Percentiles rank a stretch among this genome's conserved stretches.
Conservation (phyloP, 1,140 invertebrate species). For the Phymastichus coffea region DNA sequence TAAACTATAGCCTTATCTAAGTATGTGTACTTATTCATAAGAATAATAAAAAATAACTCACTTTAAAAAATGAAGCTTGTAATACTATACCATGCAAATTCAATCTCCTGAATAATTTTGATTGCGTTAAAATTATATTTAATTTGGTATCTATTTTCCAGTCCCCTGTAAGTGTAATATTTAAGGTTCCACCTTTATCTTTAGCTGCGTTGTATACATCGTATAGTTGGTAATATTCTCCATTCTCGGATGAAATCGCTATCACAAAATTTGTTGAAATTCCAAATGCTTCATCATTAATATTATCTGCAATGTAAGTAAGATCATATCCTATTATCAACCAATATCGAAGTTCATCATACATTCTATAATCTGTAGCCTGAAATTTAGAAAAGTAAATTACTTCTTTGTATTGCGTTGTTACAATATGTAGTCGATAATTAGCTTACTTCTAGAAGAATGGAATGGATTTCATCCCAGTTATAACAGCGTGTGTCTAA, state of each 20-base stretch:
- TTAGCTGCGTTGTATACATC: conserved; percentile 8
- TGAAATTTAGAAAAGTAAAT: background rate
- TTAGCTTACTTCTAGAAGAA: conserved; percentile 13
- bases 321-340: conserved; percentile 2
- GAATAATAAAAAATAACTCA: too few species aligned
- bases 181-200: background rate
- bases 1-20: too few species aligned
- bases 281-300: conserved; percentile 2
- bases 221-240: conserved; percentile 2
- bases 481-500: background rate
- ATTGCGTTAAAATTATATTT: background rate
- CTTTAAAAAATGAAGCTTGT: background rate
- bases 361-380: conserved; percentile 19
- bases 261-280: conserved; percentile 12
- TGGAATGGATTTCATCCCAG: background rate
- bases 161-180: background rate
- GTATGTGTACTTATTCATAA: too few species aligned
- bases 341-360: conserved; percentile 14
- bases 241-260: too few species aligned
- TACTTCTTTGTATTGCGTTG: too few species aligned
- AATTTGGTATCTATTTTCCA: conserved; percentile 1
- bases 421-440: too few species aligned
- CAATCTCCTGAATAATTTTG: background rate
- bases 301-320: background rate
- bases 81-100: conserved; percentile 8